Evolutionary conservation across 2,797 vertebrate species (phyloP).

Genomic region (Acridotheres tristis): DNA sequence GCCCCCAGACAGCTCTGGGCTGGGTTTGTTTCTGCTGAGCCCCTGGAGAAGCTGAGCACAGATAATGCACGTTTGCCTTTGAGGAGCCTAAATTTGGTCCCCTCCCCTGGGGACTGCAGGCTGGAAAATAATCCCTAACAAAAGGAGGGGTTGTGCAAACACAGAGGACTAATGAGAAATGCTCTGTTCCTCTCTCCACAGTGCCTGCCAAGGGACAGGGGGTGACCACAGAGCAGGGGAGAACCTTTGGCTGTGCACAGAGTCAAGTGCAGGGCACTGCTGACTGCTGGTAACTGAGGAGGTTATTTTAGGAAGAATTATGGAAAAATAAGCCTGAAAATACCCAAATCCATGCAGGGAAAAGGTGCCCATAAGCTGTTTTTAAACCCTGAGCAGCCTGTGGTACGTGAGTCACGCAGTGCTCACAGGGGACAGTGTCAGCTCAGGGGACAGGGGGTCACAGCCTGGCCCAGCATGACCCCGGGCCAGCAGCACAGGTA

Average conservation of each 20-base stretch:
- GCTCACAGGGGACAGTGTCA: conserved; percentile 26
- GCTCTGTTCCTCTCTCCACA: conserved; percentile 18
- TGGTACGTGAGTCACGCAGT: conserved; percentile 72
- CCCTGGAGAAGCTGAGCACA: neutral
- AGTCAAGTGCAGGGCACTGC: conserved; percentile 73
- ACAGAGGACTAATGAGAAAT: conserved; percentile 42
- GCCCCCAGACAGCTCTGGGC: neutral
- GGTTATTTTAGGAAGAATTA: conserved; percentile 77
- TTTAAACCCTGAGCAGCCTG: conserved; percentile 69
- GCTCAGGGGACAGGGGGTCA: conserved; percentile 60
- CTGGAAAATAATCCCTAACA: conserved; percentile 65
- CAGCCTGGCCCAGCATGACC: conserved; percentile 53
- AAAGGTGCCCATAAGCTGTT: conserved; percentile 66
- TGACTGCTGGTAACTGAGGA: conserved; percentile 73
- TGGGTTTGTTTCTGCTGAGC: conserved; percentile 38
- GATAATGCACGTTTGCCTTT: conserved; percentile 22
- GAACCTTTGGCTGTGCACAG: conserved; percentile 58
- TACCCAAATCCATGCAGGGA: conserved; percentile 49
- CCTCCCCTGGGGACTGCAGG: conserved; percentile 34
- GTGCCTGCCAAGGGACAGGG: conserved; percentile 59
- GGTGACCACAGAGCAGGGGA: conserved; percentile 73
- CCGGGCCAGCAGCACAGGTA: neutral
- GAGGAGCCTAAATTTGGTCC: conserved; percentile 52
- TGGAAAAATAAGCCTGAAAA: conserved; percentile 72
- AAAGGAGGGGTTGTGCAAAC: conserved; percentile 70